A percentile compares a stretch with the other conserved stretches of the same genome.
Evolutionary conservation across 1,140 invertebrate genomes (phyloP).

Genomic region (Chymomyza costata): DNA sequence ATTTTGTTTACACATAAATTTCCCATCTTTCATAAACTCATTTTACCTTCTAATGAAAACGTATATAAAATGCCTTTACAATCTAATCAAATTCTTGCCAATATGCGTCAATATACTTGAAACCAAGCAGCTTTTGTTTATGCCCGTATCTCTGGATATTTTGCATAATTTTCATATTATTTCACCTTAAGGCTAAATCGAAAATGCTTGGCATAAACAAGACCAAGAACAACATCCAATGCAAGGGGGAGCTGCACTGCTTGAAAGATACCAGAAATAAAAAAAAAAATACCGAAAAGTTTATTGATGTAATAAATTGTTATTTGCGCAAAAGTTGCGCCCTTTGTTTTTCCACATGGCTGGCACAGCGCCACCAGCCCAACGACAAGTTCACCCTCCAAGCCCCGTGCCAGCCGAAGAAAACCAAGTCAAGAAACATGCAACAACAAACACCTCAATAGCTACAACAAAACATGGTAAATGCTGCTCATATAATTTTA

Average conservation of each 20-base stretch:
- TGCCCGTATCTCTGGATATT: constrained; percentile 16
- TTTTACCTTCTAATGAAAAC: constrained; percentile 13
- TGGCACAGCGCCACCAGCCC: constrained; percentile 29
- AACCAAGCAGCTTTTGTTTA: too few species aligned
- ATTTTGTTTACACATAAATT: constrained; percentile 32
- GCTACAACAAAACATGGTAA: neutral
- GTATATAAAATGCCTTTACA: neutral
- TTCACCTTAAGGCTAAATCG: constrained; percentile 48
- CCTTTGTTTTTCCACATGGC: constrained; percentile 53
- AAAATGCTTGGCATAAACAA: neutral
- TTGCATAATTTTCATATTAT: constrained; percentile 61
- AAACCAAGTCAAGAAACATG: too few species aligned
- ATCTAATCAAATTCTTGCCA: constrained; percentile 12
- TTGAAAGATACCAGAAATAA: too few species aligned
- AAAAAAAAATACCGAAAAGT: constrained; percentile 37
- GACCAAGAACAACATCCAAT: neutral
- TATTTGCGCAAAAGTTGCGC: constrained; percentile 48
- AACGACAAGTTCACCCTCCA: too few species aligned
- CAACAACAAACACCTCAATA: neutral
- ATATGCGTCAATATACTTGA: too few species aligned
- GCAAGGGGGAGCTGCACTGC: neutral
- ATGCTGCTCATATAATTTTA: constrained; percentile 9
- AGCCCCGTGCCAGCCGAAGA: too few species aligned
- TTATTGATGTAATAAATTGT: constrained; percentile 64
- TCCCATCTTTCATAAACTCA: constrained; percentile 7